Evolutionary conservation across 2,113 vertebrate genomes (phyloP), one percentile per base, ranked within the genome.

Genomic region (Xenotilapia longispinis): DNA sequence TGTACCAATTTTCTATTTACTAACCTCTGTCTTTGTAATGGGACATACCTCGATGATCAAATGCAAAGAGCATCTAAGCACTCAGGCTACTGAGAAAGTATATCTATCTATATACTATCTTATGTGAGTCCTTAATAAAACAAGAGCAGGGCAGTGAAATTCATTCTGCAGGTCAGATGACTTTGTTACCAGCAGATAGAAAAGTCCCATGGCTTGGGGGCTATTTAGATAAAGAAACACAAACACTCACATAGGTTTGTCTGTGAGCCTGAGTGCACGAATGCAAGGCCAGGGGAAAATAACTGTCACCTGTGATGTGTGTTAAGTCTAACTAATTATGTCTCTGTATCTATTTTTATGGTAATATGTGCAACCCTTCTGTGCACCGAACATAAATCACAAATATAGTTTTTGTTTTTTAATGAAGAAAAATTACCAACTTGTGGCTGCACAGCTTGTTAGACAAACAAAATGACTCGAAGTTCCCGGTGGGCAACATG

Each of bases 341-440:
- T 68, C 26, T 13, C 57, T 78, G 82, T 63, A 58, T 85, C 65
- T 81, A 63, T 88, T 83, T 91, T 86, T 73, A 86, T 79, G 81
- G 79, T 90, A 87, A 92, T 89, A 79, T 33, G 75, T 47, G 83
- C 49, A 75, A 53, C 87, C 82, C 81, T 63, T 85, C 70, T 33
- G 49, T 53, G 57, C 84, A 54, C 85, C 79, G 73, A 51, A 60
- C 91, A 91, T 93, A 85, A 93, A 93, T 92, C 87, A 88, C 80
- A 88, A 84, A 49, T n/a, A 73, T 55, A 36, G 86, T 90, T 87
- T 92, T 81, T 13, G 3, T 42, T 57, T 86, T 92, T 93, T 95
- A 95, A 95, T 94, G 94, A 95, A 93, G 93, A 95, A 81, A 88
- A 92, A 95, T 87, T 5, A 92, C 87, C 83, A 81, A 90, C 75